These are phyloP conservation scores for Pentalonia nigronervosa DNA, from an alignment of 1,140 invertebrate genomes.

Conservation along the genomic window DNA sequence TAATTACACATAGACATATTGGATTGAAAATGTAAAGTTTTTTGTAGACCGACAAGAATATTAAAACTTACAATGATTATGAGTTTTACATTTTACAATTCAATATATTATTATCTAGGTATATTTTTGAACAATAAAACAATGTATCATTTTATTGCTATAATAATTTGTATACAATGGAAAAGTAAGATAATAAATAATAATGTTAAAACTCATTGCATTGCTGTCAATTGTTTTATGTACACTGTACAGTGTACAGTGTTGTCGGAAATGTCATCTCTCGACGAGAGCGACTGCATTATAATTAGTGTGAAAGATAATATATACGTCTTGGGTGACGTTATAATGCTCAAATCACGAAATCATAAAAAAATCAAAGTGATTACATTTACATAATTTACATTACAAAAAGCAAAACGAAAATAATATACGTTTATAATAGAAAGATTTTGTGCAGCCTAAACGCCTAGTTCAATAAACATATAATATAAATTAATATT, in stretches of 20 bases:
- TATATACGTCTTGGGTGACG: neutral
- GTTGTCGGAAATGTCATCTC: constrained; percentile 34
- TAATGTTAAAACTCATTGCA: neutral
- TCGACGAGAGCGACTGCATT: neutral
- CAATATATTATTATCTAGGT: neutral
- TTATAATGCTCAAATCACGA: constrained; percentile 31
- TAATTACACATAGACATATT: neutral
- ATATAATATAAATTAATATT: constrained; percentile 25
- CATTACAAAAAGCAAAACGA: neutral
- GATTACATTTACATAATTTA: constrained; percentile 5
- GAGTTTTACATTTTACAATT: neutral
- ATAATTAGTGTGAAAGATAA: neutral
- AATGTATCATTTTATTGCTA: neutral
- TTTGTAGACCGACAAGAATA: neutral
- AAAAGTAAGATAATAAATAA: constrained; percentile 23
- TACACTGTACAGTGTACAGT: neutral
- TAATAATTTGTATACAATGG: constrained; percentile 31
- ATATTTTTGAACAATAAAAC: constrained; percentile 5
- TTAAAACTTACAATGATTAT: neutral
- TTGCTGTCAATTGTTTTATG: neutral
- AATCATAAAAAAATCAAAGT: constrained; percentile 2
- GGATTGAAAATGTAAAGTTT: neutral
- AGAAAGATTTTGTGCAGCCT: neutral
- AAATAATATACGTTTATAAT: neutral
- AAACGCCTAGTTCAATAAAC: neutral